Base-by-base conservation (phyloP, 2,113 vertebrate genomes). In the Megatriorchis doriae region DNA sequence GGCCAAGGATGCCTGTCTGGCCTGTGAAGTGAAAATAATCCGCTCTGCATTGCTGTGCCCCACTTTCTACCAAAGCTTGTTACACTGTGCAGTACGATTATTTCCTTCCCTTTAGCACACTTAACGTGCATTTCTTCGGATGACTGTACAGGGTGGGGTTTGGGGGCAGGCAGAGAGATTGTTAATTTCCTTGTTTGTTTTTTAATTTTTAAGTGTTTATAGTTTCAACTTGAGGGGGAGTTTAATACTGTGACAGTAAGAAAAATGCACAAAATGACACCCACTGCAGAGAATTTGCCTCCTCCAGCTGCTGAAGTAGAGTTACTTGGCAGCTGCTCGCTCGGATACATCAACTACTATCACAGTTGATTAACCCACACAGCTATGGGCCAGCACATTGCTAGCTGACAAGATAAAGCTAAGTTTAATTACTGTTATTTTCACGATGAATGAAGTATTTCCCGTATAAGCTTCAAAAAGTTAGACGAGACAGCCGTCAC, bases 391-490 rank as follows among this genome's bases (percentile, higher is more conserved):
- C 94, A 96, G 87, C 96, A 81, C 74, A 43, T 79, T 74, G 89
- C 92, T 97, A 84, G 86, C 96, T 97, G 94, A 96, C 96, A 95
- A 97, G 97, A 97, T 85, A 97, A 95, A 97, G 94, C 96, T 94
- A 97, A 96, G 91, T 97, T 98, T 98, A 98, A 97, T 98, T 97
- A 97, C 96, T 96, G 86, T 97, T 97, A 97, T 97, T 97, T 97
- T 96, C 96, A 95, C 74, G 16, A 94, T 96, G 91, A 97, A 93
- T 96, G 90, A 93, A 96, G 95, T 80, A 95, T 97, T 97, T 96
- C 89, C 86, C 94, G 53, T 79, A 71, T 74, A 94, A 96, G 78
- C 93, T 94, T 95, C 94, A 73, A 86, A 97, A 97, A 97, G 93
- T 95, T 97, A 94, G 95, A 94, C 92, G 95, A 97, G 97, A 85